Conservation (phyloP, 2,113 vertebrate genomes). For the Ginglymostoma cirratum region DNA sequence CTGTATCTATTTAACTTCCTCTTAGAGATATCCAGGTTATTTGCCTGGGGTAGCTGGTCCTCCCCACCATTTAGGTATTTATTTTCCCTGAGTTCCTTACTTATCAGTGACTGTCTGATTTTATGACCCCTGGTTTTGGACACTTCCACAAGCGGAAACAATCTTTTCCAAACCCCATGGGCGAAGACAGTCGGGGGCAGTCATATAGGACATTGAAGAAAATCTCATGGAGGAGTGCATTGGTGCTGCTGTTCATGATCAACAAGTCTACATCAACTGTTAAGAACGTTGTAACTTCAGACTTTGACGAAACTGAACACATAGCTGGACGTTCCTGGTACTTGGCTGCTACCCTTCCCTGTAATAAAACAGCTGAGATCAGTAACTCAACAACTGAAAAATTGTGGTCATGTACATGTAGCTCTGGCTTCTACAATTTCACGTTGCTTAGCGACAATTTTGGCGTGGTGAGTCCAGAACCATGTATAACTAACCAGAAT, state of each 20-base stretch:
- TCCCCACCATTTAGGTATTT: neutral
- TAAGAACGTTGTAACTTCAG: neutral
- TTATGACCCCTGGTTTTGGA: neutral
- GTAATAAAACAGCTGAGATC: neutral
- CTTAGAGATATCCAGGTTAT: neutral
- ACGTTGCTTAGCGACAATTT: neutral
- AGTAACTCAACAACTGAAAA: neutral
- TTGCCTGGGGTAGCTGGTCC: neutral
- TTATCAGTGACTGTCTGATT: neutral
- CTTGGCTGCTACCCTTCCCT: neutral
- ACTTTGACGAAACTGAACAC: neutral
- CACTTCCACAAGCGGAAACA: neutral
- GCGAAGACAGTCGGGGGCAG: neutral
- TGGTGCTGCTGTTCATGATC: neutral
- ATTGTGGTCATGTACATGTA: neutral
- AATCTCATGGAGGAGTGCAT: neutral
- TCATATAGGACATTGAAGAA: neutral
- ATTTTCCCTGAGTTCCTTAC: neutral
- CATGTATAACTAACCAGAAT: neutral
- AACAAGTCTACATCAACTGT: neutral
- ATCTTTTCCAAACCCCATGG: neutral
- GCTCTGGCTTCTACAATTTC: neutral
- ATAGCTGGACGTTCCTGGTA: neutral
- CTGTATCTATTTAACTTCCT: neutral
- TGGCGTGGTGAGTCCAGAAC: neutral